A percentile compares a stretch with the other conserved stretches of the same genome.
phyloP scores from a whole-genome alignment of 2,888 invertebrate species.

The Panorpa germanica region DNA sequence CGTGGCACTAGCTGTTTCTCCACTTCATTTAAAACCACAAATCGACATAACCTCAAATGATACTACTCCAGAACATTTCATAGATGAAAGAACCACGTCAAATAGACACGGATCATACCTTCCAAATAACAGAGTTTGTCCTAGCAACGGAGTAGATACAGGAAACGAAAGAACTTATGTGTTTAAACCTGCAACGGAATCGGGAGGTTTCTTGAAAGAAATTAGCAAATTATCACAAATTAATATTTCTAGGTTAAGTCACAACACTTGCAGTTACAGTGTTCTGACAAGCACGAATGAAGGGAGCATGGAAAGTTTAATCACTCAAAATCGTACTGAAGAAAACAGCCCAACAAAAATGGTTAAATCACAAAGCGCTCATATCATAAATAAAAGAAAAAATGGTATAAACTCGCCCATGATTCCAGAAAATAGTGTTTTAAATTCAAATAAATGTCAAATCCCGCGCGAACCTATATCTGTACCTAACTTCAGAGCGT shows the following conservation, averaged over 20 bases:
- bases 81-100: slow-evolving; percentile 17
- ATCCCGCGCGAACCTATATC: slow-evolving; percentile 50
- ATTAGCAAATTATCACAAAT: slow-evolving; percentile 53
- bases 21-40: slow-evolving; percentile 25
- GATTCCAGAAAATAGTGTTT: too few relatives aligned
- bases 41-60: slow-evolving; percentile 13
- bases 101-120: slow-evolving; percentile 24
- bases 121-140: slow-evolving; percentile 22
- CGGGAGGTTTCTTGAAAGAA: slow-evolving; percentile 35
- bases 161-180: slow-evolving; percentile 26
- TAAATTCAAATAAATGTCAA: slow-evolving; percentile 21
- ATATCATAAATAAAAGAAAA: slow-evolving; percentile 29
- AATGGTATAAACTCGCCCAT: slow-evolving; percentile 19
- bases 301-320: slow-evolving; percentile 44
- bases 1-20: slow-evolving; percentile 43
- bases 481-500: slow-evolving; percentile 51
- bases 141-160: too few relatives aligned
- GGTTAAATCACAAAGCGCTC: slow-evolving; percentile 37
- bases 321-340: slow-evolving; percentile 20
- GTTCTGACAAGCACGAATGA: slow-evolving; percentile 43
- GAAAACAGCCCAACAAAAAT: slow-evolving; percentile 21
- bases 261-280: slow-evolving; percentile 48
- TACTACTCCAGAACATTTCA: slow-evolving; percentile 12
- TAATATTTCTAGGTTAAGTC: slow-evolving; percentile 42
- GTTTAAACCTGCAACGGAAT: slow-evolving; percentile 23